Base-by-base conservation (phyloP, 2,888 invertebrate species). In the Pterostichus niger region DNA sequence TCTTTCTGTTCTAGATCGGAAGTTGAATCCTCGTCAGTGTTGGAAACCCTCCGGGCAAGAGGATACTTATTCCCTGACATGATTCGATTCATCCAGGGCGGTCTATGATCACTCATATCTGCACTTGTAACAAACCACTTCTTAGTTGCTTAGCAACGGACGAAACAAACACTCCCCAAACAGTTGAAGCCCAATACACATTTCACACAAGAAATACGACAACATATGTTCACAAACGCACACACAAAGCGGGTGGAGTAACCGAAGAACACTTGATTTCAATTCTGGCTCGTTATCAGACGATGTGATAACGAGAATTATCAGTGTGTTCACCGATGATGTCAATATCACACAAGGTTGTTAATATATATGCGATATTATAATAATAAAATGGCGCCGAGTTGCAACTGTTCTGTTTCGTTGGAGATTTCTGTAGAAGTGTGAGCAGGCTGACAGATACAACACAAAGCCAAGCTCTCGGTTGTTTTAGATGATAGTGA, bases 51-150 rank as follows among this genome's bases (percentile, higher is more conserved):
- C 13, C 68, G n/a, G n/a, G 80, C 52, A 33, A 80, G 52, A 6
- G 80, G 80, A 52, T 80, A 68, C 40, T 80, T 80, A 52, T 64
- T 80, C n/a, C 80, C 68, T n/a, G n/a, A 13, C 13, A 68, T 31
- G 13, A 80, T 24, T 11, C 80, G 46, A 68, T 49, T 44, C 11
- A 33, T n/a, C 68, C 64, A 68, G 6, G 80, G 44, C 7, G 11
- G 46, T 33, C 40, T 64, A 13, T 49, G 59, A n/a, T 80, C 24
- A 54, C 54, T 73, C 71, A 81, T 81, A 44, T 40, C 68, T 71
- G 17, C 40, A 71, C 44, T 64, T 64, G 31, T 64, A 31, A 33
- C 4, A 49, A 49, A 49, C n/a, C 24, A 56, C 15, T 56, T 56
- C 52, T 52, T 52, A 13, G 40, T 40, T 9, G 40, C 40, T 6